Evolutionary conservation across 2,797 vertebrate genomes (phyloP), one percentile per base, ranked within the genome.

Genomic region (Acestrorhynchus altus): DNA sequence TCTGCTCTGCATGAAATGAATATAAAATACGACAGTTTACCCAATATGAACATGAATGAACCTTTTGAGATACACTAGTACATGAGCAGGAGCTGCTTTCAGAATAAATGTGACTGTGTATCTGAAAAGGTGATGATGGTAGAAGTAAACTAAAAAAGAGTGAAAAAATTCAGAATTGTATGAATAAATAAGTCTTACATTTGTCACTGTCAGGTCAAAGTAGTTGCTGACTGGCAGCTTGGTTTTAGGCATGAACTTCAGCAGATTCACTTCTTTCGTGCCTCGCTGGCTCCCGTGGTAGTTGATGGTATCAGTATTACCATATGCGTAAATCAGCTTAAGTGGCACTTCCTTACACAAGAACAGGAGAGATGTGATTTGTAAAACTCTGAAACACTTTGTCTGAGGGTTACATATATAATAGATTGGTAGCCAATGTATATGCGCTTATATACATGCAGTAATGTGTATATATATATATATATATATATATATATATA

Each of bases 221-320:
- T 85, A 87, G 16, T 78, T 87, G 79, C 56, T 54, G 0, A 83
- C 74, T 24, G 87, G 0, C 40, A 15, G 0, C 24, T 11, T 42
- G 24, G 76, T 1, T 83, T 59, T 18, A 18, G 84, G 74, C 77
- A 73, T 65, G 20, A 88, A 80, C 24, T 89, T 91, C 63, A 95
- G 87, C 59, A 96, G 87, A 81, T 94, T 96, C 47, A 96, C 44
- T 59, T 93, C 91, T 72, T 91, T 95, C 47, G 89, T 88, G 63
- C 94, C 94, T 51, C 85, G 89, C 4, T 4, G 83, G 1, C 20
- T 26, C 1, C 0, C 18, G 6, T 91, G 93, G 83, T 94, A 91
- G 3, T 16, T 26, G 0, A 87, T 85, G 0, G 85, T 77, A 86
- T 94, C 94, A 9, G 90, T 89, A 11, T 44, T 13, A 20, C 93